Conservation (phyloP, 2,888 invertebrate genomes). For the Tanaodytes sp. region DNA sequence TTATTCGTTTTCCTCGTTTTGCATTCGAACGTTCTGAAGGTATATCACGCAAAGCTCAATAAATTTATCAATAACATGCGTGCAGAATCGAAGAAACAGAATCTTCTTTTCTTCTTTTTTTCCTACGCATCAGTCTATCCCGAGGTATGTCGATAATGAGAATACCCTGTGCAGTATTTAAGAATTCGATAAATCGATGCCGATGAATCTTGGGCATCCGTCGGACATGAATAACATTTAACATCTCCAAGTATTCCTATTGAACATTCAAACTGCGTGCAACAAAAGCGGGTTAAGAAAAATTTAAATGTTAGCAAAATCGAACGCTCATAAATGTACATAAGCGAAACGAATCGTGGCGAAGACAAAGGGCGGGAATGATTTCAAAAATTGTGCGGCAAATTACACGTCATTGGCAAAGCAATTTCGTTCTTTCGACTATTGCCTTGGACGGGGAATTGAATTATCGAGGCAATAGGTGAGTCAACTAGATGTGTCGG, state of each 20-base stretch:
- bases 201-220: constrained; percentile 41
- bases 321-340: too few species aligned
- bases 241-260: constrained; percentile 28
- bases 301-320: too few species aligned
- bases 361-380: too few species aligned
- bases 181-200: constrained; percentile 47
- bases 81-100: constrained; percentile 17
- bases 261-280: constrained; percentile 24
- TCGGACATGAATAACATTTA: constrained; percentile 36
- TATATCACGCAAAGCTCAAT: not conserved
- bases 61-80: constrained; percentile 23
- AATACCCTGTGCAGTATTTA: constrained; percentile 23
- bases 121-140: constrained; percentile 14
- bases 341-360: too few species aligned
- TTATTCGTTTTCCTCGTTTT: too few species aligned
- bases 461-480: constrained; percentile 32
- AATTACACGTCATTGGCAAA: too few species aligned
- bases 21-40: too few species aligned
- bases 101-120: constrained; percentile 8
- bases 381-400: too few species aligned
- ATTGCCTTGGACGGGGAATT: not conserved
- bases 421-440: too few species aligned
- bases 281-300: too few species aligned
- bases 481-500: constrained; percentile 28
- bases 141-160: constrained; percentile 37